Base-by-base conservation (phyloP, 2,888 invertebrate species). In the Baccha elongata region DNA sequence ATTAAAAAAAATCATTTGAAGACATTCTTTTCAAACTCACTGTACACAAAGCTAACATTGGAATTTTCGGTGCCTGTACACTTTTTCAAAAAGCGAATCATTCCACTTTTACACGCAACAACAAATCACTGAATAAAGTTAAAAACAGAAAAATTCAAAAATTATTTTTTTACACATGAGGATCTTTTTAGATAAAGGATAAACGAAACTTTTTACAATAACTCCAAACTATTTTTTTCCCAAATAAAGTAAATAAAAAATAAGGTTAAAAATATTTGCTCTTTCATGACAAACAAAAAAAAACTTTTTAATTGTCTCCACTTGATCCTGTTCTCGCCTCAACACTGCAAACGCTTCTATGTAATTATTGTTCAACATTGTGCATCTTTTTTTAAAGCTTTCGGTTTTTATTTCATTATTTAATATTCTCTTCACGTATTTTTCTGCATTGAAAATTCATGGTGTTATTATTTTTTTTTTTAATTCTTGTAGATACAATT, bases 381-480 rank as follows among this genome's bases (percentile, higher is more conserved):
- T 58, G 40, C 40, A 40, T 58, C 15, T 3, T 64, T 44, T 44
- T 44, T 44, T 21, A 13, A 3, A 40, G 44, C 10, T 6, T 26
- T 62, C 5, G 19, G 17, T n/a, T 64, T 35, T 23, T 3, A 15
- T 35, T 21, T 35, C 15, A 3, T 32, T 23, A 26, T 21, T 26
- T 46, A 21, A 21, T 23, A 52, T 62, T 71, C 32, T n/a, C 21
- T 11, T 7, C 60, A 71, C 50, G 60, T 46, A 58, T 68, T 13
- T 52, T 13, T 53, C 13, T 5, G 11, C 11, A 55, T 21, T 35
- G 32, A 23, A 40, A 23, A 46, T 37, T 40, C 26, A 21, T 50
- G 55, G 13, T 35, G 48, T 58, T 60, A 69, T 69, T 60, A 26
- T 60, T 60, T 60, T 50, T 50, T 50, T 69, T 69, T 58, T 58